Evolutionary conservation across 1,140 invertebrate species (phyloP).

Genomic region (Dreissena polymorpha): DNA sequence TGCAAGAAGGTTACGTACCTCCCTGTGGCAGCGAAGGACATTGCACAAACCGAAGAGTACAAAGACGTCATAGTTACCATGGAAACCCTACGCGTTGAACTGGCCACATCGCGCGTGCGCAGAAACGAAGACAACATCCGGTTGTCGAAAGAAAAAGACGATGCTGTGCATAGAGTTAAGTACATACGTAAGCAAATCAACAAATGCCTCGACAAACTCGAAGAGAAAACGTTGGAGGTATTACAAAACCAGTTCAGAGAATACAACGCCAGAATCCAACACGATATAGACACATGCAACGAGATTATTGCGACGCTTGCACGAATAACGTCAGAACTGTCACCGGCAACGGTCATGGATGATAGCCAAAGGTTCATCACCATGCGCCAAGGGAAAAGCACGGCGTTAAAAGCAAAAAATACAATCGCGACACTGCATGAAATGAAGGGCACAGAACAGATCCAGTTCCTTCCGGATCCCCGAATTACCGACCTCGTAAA

Average conservation of each 20-base stretch:
- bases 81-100: not conserved
- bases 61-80: not conserved
- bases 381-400: constrained; percentile 14
- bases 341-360: not conserved
- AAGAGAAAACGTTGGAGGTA: not conserved
- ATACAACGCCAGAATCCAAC: not conserved
- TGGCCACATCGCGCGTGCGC: constrained; percentile 1
- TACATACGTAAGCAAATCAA: constrained; percentile 12
- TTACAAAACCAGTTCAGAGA: not conserved
- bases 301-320: constrained; percentile 21
- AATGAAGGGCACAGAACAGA: constrained; percentile 27
- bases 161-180: not conserved
- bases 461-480: constrained; percentile 15
- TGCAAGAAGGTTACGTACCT: constrained; percentile 24
- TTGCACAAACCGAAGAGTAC: constrained; percentile 21
- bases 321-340: not conserved
- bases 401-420: not conserved
- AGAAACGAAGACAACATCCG: constrained; percentile 25
- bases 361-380: constrained; percentile 2
- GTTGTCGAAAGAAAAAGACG: constrained; percentile 18
- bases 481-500: constrained; percentile 1
- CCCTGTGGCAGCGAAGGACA: constrained; percentile 25
- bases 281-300: constrained; percentile 9
- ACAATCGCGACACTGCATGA: not conserved
- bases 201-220: constrained; percentile 12